phyloP scores from a whole-genome alignment of 1,140 invertebrate genomes.

The Caenorhabditis briggsae region DNA sequence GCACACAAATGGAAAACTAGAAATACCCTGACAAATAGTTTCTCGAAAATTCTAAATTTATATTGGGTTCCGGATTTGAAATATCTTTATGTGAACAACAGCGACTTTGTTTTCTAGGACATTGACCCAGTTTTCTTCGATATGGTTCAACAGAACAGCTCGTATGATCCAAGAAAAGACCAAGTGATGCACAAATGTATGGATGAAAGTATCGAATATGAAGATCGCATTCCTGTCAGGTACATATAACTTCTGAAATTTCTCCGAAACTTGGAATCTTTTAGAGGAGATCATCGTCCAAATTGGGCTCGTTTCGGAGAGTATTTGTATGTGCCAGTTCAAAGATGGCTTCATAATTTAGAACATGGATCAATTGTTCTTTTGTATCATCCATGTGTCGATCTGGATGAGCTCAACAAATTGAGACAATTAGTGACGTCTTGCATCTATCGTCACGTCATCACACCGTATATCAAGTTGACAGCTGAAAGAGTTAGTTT shows the following conservation, averaged over 20 bases:
- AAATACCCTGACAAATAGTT: too few species aligned
- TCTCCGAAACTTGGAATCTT: background rate
- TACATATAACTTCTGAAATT: background rate
- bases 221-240: constrained; percentile 81
- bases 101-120: constrained; percentile 39
- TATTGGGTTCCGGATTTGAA: too few species aligned
- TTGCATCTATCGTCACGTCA: constrained; percentile 86
- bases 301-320: constrained; percentile 83
- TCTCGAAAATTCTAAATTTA: too few species aligned
- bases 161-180: constrained; percentile 63
- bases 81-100: too few species aligned
- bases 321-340: constrained; percentile 86
- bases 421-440: constrained; percentile 82
- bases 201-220: constrained; percentile 83
- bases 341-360: constrained; percentile 88
- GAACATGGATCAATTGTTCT: constrained; percentile 88
- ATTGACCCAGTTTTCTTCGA: constrained; percentile 55
- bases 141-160: constrained; percentile 49
- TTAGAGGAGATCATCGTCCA: constrained; percentile 78
- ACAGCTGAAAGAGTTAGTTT: constrained; percentile 81
- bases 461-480: constrained; percentile 84
- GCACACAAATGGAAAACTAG: too few species aligned
- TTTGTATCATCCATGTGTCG: constrained; percentile 89
- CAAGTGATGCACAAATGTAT: constrained; percentile 82
- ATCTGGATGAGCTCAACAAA: constrained; percentile 72